These are phyloP conservation scores for Smutsia gigantea DNA, from an alignment of 2,797 vertebrate genomes.

Conservation along the genomic window DNA sequence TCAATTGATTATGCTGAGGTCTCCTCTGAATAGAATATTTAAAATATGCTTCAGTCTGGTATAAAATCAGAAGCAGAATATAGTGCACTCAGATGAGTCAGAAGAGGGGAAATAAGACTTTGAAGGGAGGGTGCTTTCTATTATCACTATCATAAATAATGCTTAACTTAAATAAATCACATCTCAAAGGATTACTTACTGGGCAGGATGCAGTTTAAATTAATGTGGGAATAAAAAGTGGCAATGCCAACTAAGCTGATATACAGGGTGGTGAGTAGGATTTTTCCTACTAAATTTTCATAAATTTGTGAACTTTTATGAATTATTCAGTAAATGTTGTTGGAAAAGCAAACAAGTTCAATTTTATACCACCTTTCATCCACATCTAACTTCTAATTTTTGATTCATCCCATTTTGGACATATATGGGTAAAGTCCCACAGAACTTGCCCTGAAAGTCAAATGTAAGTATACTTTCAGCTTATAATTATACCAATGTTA, in stretches of 20 bases:
- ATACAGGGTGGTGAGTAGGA: background rate
- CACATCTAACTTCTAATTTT: background rate
- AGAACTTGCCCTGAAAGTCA: background rate
- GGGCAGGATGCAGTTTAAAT: background rate
- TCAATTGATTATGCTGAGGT: background rate
- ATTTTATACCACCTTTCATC: background rate
- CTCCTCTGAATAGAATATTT: constrained; percentile 44
- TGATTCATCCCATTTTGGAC: background rate
- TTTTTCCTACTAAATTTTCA: constrained; percentile 8
- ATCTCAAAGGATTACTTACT: background rate
- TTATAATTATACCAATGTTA: background rate
- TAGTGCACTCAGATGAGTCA: background rate
- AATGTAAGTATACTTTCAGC: constrained; percentile 35
- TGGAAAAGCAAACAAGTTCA: background rate
- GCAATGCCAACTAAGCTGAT: background rate
- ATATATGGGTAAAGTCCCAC: background rate
- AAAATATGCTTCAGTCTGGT: background rate
- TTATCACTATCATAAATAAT: background rate
- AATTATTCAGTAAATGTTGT: background rate
- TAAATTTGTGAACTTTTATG: background rate
- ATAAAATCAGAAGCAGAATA: background rate
- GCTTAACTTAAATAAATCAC: background rate
- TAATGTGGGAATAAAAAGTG: background rate
- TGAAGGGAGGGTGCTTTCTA: background rate
- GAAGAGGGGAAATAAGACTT: constrained; percentile 5